Evolutionary conservation across 2,797 vertebrate genomes (phyloP), one percentile per base, ranked within the genome.

Genomic region (Sorex maritimensis): DNA sequence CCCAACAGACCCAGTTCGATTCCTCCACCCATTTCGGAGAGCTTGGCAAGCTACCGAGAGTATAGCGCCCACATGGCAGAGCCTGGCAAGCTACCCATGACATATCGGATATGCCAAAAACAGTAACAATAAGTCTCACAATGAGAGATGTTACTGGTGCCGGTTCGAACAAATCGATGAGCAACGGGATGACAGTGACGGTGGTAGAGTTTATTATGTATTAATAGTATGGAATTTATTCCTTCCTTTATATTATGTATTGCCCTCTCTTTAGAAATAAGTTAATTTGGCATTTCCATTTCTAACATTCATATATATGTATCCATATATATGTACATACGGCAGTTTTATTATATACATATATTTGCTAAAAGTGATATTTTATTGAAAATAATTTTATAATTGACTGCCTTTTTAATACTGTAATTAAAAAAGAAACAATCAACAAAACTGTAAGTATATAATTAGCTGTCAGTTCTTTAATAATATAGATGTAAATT

Each of bases 401-500:
- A 34, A 67, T 38, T 74, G 86, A n/a, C 80, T 88, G 6, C 34
- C 77, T 84, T 91, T 93, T 41, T 72, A 85, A 55, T 21, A 7
- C 44, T 68, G 10, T 81, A 86, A 84, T 73, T 91, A 91, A 44
- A 80, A 71, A 74, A 84, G 24, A 71, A 69, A 65, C 24, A 83
- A 68, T 10, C 58, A 72, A 92, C 91, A 38, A 73, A 91, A 72
- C 38, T 26, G 55, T 77, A 77, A 46, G 15, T 67, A 55, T 67
- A 55, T 92, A 83, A 83, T 87, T 86, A 93, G 1, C 21, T 55
- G 34, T 92, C 15, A 90, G 19, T 63, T 83, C 92, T 89, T 92
- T 87, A 81, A 58, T 24, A 86, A 87, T 46, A 61, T 71, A 93
- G 91, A 86, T 84, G n/a, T 81, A 88, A 93, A 81, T 84, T 92